Evolutionary conservation across 2,888 invertebrate genomes (phyloP).

Genomic region (Xestia rhomboidea): DNA sequence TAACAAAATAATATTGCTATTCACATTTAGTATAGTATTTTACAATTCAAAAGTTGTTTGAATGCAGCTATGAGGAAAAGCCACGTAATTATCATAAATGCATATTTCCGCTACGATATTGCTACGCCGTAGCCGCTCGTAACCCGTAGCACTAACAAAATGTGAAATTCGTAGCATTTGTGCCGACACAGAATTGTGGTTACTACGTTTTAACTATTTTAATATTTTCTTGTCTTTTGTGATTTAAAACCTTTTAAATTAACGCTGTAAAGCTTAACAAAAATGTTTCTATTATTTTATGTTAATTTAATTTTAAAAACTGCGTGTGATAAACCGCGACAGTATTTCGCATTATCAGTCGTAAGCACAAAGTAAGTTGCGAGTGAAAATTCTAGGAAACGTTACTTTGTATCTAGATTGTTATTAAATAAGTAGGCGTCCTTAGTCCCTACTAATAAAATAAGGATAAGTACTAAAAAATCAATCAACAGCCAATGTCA

Average conservation of each 20-base stretch:
- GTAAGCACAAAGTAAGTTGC: not conserved
- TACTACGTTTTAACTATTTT: constrained; percentile 14
- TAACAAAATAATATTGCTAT: constrained; percentile 31
- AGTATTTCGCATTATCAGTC: not conserved
- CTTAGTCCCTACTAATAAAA: not conserved
- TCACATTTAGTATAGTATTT: constrained; percentile 49
- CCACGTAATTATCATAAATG: constrained; percentile 66
- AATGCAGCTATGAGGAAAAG: constrained; percentile 45
- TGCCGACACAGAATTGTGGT: constrained; percentile 3
- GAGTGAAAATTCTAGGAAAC: not conserved
- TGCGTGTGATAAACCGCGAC: not conserved
- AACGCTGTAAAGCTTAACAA: not conserved
- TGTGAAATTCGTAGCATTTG: constrained; percentile 53
- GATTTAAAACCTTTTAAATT: not conserved
- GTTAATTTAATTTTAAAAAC: not conserved
- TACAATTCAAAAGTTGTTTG: constrained; percentile 53
- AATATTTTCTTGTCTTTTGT: constrained; percentile 13
- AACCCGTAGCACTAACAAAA: constrained; percentile 53
- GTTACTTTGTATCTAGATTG: not conserved
- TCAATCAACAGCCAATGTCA: not conserved
- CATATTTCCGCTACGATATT: constrained; percentile 64
- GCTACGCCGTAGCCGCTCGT: constrained; percentile 67
- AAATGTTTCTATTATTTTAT: not conserved
- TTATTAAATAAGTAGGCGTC: not conserved
- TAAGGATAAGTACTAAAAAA: not conserved